A percentile compares a stretch with the other conserved stretches of the same genome.
Evolutionary conservation across 92 coral and sea anemone genomes (phyloP).

Genomic region (Epizoanthus stellaris): DNA sequence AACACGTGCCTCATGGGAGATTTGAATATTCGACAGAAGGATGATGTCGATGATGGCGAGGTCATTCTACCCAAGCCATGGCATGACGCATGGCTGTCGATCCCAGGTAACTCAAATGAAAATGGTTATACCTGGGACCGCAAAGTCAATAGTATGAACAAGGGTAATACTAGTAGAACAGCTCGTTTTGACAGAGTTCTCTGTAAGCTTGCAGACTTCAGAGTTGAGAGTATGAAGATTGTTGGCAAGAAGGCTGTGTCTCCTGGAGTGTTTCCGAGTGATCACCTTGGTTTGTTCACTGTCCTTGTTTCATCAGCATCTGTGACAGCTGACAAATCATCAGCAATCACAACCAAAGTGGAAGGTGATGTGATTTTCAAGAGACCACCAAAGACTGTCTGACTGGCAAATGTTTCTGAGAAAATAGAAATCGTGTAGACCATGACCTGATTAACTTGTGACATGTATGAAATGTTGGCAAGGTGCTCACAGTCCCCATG

Average conservation of each 20-base stretch:
- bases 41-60: slow-evolving; percentile 76
- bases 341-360: not conserved
- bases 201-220: slow-evolving; percentile 68
- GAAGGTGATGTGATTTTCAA: slow-evolving; percentile 33
- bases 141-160: slow-evolving; percentile 29
- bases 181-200: slow-evolving; percentile 72
- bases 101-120: slow-evolving; percentile 42
- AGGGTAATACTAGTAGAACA: slow-evolving; percentile 40
- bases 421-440: too few relatives aligned
- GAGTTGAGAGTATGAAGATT: slow-evolving; percentile 50
- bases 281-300: slow-evolving; percentile 70
- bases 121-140: slow-evolving; percentile 78
- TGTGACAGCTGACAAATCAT: not conserved
- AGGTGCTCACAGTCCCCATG: too few relatives aligned
- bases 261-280: slow-evolving; percentile 61
- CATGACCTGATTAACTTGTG: too few relatives aligned
- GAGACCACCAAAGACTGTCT: slow-evolving; percentile 43
- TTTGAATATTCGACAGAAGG: slow-evolving; percentile 55
- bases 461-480: too few relatives aligned
- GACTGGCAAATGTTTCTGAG: too few relatives aligned
- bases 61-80: slow-evolving; percentile 65
- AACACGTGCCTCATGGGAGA: slow-evolving; percentile 85
- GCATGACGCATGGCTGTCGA: slow-evolving; percentile 71
- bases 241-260: slow-evolving; percentile 36
- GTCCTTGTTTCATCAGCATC: slow-evolving; percentile 24